Evolutionary conservation across 2,113 vertebrate genomes (phyloP).

Genomic region (Nannospalax galili): DNA sequence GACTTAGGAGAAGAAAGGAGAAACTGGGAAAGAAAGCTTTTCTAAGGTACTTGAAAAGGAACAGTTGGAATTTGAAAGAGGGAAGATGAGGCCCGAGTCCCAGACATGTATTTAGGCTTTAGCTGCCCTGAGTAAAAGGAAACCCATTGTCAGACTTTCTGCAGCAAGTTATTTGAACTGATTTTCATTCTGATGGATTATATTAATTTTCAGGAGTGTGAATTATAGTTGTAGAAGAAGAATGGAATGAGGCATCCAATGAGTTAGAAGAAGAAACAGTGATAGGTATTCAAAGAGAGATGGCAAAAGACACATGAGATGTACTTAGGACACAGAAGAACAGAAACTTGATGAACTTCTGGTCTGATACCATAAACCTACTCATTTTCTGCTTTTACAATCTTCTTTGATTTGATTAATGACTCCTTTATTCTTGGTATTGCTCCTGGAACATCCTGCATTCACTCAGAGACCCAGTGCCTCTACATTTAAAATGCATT

Average conservation of each 20-base stretch:
- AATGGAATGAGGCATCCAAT: neutral
- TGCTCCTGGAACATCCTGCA: neutral
- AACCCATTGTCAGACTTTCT: neutral
- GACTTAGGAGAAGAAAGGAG: neutral
- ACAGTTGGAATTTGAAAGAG: neutral
- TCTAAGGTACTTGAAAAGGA: neutral
- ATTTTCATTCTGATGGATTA: neutral
- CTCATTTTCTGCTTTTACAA: neutral
- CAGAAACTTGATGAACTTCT: neutral
- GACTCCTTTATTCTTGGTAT: neutral
- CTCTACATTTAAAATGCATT: neutral
- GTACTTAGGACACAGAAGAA: neutral
- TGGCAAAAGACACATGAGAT: neutral
- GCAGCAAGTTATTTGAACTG: neutral
- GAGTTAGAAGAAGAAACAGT: too few species aligned
- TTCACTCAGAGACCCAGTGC: neutral
- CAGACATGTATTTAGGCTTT: neutral
- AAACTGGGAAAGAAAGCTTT: neutral
- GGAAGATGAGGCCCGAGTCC: neutral
- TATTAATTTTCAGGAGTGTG: conserved; percentile 8
- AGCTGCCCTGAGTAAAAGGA: neutral
- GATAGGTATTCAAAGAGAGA: neutral
- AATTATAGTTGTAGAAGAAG: neutral
- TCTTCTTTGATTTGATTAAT: neutral
- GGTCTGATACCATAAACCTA: neutral